Evolutionary conservation across 2,797 vertebrate genomes (phyloP), one percentile per base, ranked within the genome.

Genomic region (Delichon dasypus): DNA sequence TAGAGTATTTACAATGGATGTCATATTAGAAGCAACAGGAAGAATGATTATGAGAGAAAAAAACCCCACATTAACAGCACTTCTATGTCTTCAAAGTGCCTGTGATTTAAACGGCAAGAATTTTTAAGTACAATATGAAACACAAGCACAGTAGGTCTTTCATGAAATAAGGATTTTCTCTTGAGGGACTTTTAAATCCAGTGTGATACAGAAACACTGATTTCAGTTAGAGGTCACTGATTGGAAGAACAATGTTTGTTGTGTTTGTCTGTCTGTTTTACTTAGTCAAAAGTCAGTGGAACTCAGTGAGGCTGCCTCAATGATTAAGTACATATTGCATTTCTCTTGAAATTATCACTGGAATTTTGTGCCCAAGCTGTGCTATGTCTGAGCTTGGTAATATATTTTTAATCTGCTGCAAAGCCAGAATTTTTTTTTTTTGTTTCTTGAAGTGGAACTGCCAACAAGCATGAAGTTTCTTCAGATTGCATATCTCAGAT

Each of bases 241-340:
- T 58, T 79, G 85, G 82, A 81, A 95, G 64, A 78, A 82, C 66
- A 78, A 26, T 79, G 29, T 65, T 92, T 62, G 62, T 88, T 90
- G 51, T 94, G 36, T 86, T 95, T 84, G 38, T 78, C 55, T 77
- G 45, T 93, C 88, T 87, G n/a, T 91, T 92, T 76, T 81, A 45
- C 62, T 89, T 91, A 88, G 91, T 88, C 64, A 96, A 93, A 96
- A 90, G 84, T 77, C 83, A 74, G 85, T 91, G 57, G 34, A 91
- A 91, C 13, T 73, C 13, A 2, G 22, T 0, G 2, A 88, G 45
- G 18, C 55, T 92, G 66, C 38, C 58, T 82, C 6, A 6, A 45
- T 93, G 76, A 71, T 82, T 75, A 95, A 93, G 60, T 44, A 44
- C 8, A 16, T 78, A 57, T 65, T 92, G 61, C 86, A 64, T 91